A percentile compares a stretch with the other conserved stretches of the same genome.
phyloP scores from a whole-genome alignment of 2,797 vertebrate species.

The Silurus lanzhouensis region DNA sequence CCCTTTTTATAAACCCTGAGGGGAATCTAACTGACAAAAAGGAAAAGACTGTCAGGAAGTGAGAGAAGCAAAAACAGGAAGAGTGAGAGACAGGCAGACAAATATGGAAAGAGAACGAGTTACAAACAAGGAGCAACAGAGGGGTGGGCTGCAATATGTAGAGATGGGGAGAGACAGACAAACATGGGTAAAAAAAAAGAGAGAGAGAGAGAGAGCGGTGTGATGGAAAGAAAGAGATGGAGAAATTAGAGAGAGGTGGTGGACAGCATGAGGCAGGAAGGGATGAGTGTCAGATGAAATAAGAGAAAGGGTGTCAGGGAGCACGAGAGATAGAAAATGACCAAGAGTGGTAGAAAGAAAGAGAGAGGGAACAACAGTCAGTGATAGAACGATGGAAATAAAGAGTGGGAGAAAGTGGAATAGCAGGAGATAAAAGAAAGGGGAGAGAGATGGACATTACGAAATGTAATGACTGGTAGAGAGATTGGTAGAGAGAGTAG shows the following conservation, averaged over 20 bases:
- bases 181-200: no score
- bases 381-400: background rate
- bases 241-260: no score
- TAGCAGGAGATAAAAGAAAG: background rate
- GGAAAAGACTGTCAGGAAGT: no score
- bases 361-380: background rate
- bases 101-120: background rate
- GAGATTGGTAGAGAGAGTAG: background rate
- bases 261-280: no score
- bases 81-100: background rate
- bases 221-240: no score
- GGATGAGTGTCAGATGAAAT: no score
- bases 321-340: background rate
- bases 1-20: constrained; percentile 29
- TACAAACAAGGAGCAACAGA: background rate
- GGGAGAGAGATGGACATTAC: background rate
- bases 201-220: background rate
- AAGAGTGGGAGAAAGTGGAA: background rate
- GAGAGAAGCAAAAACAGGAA: background rate
- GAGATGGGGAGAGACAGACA: background rate
- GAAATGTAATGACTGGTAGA: no score
- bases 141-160: background rate
- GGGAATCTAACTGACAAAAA: background rate
- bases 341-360: background rate
- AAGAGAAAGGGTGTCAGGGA: background rate